Percentiles rank a stretch among this genome's conserved stretches.
These are phyloP conservation scores for Leptonema lineaticorne DNA, from an alignment of 1,140 invertebrate genomes.

Conservation along the genomic window DNA sequence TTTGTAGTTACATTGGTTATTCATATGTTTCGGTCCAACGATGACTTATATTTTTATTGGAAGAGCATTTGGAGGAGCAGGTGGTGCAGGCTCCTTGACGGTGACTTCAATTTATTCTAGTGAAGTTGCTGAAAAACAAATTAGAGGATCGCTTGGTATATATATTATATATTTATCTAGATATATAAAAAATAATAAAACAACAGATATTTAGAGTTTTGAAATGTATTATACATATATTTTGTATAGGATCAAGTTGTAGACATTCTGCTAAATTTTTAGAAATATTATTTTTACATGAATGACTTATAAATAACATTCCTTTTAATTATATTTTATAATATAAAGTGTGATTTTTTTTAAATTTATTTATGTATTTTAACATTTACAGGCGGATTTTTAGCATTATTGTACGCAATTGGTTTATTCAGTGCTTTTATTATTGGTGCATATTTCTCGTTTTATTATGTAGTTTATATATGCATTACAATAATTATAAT, in stretches of 20 bases:
- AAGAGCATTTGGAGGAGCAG: constrained; percentile 26
- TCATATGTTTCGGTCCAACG: constrained; percentile 23
- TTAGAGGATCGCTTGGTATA: constrained; percentile 24
- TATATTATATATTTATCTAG: too few relatives aligned
- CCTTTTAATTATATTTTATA: too few relatives aligned
- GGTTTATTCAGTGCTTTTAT: constrained; percentile 33
- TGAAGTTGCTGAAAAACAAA: constrained; percentile 29
- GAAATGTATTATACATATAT: too few relatives aligned
- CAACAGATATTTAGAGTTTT: too few relatives aligned
- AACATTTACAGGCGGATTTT: constrained; percentile 31
- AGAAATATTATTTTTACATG: too few relatives aligned
- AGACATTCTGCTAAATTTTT: too few relatives aligned
- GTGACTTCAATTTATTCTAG: constrained; percentile 34
- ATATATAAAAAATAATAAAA: too few relatives aligned
- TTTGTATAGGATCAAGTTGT: too few relatives aligned
- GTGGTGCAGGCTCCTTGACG: constrained; percentile 31
- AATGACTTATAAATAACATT: too few relatives aligned
- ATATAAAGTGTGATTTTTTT: too few relatives aligned
- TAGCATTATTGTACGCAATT: constrained; percentile 21
- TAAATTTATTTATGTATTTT: constrained; percentile 19
- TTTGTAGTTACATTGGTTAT: constrained; percentile 32
- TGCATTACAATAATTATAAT: constrained; percentile 11
- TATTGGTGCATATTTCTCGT: constrained; percentile 23
- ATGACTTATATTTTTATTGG: constrained; percentile 23
- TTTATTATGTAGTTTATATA: background rate